phyloP scores from a whole-genome alignment of 2,797 vertebrate species.

The Karalla daura region DNA sequence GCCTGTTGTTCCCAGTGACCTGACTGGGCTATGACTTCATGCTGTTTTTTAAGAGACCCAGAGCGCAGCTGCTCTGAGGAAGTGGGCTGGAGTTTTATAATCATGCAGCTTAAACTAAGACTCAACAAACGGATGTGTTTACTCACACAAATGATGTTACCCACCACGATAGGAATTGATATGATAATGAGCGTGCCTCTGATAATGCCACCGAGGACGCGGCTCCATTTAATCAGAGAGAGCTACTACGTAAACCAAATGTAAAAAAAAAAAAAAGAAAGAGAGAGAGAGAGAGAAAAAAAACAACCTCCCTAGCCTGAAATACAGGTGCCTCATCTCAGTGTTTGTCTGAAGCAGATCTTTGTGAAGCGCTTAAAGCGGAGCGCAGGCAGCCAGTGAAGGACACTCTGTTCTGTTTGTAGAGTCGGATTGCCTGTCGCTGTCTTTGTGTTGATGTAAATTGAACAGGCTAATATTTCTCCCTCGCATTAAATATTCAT shows the following conservation, averaged over 20 bases:
- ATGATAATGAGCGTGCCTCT: constrained; percentile 67
- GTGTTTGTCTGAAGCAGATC: constrained; percentile 73
- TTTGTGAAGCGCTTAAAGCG: constrained; percentile 71
- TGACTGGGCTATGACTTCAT: constrained; percentile 90
- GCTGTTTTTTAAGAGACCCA: constrained; percentile 83
- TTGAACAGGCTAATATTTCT: constrained; percentile 86
- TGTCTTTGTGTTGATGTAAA: constrained; percentile 87
- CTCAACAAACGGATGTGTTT: constrained; percentile 65
- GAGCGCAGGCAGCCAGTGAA: constrained; percentile 75
- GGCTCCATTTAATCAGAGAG: constrained; percentile 65
- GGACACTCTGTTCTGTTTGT: constrained; percentile 84
- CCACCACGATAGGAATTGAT: constrained; percentile 62
- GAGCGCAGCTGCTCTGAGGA: constrained; percentile 89
- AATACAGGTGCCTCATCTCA: constrained; percentile 74
- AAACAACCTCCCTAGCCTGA: constrained; percentile 46
- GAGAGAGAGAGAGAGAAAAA: no score
- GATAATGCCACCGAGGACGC: constrained; percentile 59
- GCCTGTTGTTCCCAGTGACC: constrained; percentile 87
- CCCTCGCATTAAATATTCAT: constrained; percentile 86
- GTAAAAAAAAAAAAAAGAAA: no score
- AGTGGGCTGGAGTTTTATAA: constrained; percentile 57
- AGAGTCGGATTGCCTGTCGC: constrained; percentile 77
- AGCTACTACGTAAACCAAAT: constrained; percentile 49
- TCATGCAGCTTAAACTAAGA: constrained; percentile 53
- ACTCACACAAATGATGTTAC: constrained; percentile 65